A percentile compares a stretch with the other conserved stretches of the same genome.
Conservation (phyloP, 2,797 vertebrate species). For the Lindbergichthys nudifrons region DNA sequence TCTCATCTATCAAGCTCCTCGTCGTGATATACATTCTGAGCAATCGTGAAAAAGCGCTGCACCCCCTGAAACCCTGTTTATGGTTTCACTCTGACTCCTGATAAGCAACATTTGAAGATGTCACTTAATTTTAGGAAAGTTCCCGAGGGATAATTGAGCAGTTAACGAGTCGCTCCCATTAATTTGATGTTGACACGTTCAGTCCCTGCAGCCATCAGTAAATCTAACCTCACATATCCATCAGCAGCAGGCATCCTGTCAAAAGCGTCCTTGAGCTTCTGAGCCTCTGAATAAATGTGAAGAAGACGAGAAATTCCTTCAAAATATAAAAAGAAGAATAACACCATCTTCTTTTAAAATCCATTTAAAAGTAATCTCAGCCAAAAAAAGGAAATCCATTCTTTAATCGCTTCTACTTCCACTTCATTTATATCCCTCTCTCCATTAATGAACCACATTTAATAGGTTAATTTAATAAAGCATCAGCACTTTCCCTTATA, state of each 20-base stretch:
- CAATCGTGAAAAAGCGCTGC: neutral
- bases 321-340: constrained; percentile 15
- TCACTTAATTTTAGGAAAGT: constrained; percentile 17
- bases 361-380: constrained; percentile 22
- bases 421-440: constrained; percentile 56
- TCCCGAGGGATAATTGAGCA: constrained; percentile 28
- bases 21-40: neutral
- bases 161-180: constrained; percentile 30
- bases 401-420: constrained; percentile 45
- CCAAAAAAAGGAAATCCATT: neutral
- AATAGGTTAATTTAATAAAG: constrained; percentile 72
- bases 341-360: constrained; percentile 19
- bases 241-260: constrained; percentile 48
- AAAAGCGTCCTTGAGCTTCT: constrained; percentile 57
- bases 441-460: constrained; percentile 66
- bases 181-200: constrained; percentile 48
- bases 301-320: neutral
- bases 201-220: constrained; percentile 46
- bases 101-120: constrained; percentile 38
- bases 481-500: constrained; percentile 64
- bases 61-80: constrained; percentile 17
- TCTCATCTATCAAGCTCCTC: constrained; percentile 32
- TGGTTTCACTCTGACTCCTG: constrained; percentile 13
- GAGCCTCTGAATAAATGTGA: constrained; percentile 1
- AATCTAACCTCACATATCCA: constrained; percentile 49